These are phyloP conservation scores for Drosophila fuyamai DNA, from an alignment of 1,140 invertebrate species.

Conservation along the genomic window DNA sequence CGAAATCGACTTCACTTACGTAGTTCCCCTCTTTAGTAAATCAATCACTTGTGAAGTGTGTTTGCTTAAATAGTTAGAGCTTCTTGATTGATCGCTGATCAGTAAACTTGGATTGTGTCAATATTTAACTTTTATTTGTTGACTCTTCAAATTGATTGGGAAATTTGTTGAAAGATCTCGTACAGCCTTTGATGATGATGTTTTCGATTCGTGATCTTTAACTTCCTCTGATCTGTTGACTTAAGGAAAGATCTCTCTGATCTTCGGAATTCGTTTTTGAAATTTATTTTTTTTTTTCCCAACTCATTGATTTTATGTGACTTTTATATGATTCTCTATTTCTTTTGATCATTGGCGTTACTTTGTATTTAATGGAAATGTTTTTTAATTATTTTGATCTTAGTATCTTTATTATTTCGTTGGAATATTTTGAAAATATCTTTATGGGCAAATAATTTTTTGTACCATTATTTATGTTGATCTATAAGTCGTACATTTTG, in stretches of 20 bases:
- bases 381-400: too few relatives aligned
- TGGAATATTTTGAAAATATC: too few relatives aligned
- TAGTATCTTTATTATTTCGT: too few relatives aligned
- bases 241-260: not conserved
- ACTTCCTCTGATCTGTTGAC: conserved; percentile 13
- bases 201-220: conserved; percentile 6
- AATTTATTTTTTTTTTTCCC: not conserved
- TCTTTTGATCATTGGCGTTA: not conserved
- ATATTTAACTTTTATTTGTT: conserved; percentile 17
- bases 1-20: not conserved
- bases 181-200: conserved; percentile 1
- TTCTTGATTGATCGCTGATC: conserved; percentile 35
- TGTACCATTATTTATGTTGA: too few relatives aligned
- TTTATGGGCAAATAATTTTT: too few relatives aligned
- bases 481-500: too few relatives aligned
- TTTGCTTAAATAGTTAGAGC: conserved; percentile 33
- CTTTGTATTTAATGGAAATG: too few relatives aligned
- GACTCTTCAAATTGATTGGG: conserved; percentile 15
- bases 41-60: conserved; percentile 30
- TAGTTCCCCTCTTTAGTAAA: conserved; percentile 18
- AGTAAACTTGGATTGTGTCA: conserved; percentile 19
- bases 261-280: conserved; percentile 1
- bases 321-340: not conserved
- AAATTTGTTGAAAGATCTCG: not conserved
- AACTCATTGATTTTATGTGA: not conserved